A percentile compares a stretch with the other conserved stretches of the same genome.
Evolutionary conservation across 2,797 vertebrate species (phyloP).

Genomic region (Premnoplex brunnescens): DNA sequence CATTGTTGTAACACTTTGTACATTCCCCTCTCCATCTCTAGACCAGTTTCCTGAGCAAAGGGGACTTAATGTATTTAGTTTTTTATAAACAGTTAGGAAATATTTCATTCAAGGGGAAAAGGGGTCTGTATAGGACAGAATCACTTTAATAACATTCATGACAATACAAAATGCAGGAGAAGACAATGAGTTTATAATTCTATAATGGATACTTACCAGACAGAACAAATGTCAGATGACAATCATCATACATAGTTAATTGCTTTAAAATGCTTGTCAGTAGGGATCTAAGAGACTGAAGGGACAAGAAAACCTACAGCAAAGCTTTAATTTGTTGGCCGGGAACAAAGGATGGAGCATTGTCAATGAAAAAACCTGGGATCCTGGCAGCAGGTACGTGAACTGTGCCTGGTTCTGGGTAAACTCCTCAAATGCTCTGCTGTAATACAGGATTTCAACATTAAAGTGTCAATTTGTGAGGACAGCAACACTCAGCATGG

Average conservation of each 20-base stretch:
- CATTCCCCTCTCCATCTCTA: neutral
- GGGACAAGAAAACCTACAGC: neutral
- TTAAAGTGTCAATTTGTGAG: neutral
- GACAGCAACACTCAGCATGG: neutral
- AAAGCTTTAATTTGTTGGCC: neutral
- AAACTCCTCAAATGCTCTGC: neutral
- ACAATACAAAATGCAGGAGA: neutral
- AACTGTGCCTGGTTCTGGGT: neutral
- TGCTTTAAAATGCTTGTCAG: neutral
- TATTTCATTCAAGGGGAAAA: neutral
- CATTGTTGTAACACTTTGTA: neutral
- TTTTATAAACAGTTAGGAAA: neutral
- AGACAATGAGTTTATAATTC: neutral
- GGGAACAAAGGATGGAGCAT: neutral
- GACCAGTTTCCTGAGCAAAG: neutral
- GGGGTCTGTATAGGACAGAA: neutral
- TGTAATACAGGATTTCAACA: neutral
- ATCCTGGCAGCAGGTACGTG: neutral
- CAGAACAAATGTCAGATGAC: neutral
- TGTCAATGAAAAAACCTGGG: neutral
- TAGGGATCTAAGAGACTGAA: neutral
- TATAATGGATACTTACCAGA: neutral
- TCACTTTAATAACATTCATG: neutral
- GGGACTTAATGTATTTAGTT: neutral
- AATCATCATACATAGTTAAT: neutral